Evolutionary conservation across 2,797 vertebrate genomes (phyloP).

Genomic region (Xenentodon cancila): DNA sequence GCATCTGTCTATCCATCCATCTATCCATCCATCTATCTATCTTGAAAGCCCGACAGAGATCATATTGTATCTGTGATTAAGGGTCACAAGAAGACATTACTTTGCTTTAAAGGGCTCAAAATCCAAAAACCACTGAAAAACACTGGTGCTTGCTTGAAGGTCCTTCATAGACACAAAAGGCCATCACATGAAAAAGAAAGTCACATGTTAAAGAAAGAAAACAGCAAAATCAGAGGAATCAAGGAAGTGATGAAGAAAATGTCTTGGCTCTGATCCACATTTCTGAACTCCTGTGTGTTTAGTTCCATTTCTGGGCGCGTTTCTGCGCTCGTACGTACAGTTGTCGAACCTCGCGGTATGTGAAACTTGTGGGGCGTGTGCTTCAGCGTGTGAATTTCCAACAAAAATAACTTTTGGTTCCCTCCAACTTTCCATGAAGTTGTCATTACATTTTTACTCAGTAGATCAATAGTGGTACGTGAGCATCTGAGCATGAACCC

Average conservation of each 20-base stretch:
- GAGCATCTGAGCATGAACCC: neutral
- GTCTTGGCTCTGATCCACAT: constrained; percentile 11
- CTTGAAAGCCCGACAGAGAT: too few relatives aligned
- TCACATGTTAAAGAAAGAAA: too few relatives aligned
- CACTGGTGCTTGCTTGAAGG: too few relatives aligned
- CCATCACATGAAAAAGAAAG: too few relatives aligned
- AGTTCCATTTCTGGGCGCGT: neutral
- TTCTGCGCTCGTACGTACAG: neutral
- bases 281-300: constrained; percentile 20
- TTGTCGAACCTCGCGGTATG: constrained; percentile 11
- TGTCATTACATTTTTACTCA: neutral
- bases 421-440: constrained; percentile 6
- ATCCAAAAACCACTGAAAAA: too few relatives aligned
- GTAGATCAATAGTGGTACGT: neutral
- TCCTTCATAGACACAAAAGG: too few relatives aligned
- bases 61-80: too few relatives aligned
- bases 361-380: constrained; percentile 2
- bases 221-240: too few relatives aligned
- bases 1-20: too few relatives aligned
- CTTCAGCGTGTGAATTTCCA: neutral
- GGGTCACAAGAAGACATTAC: too few relatives aligned
- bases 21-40: too few relatives aligned
- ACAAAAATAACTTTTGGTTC: neutral
- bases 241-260: neutral
- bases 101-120: too few relatives aligned